Conservation (phyloP, 2,113 vertebrate species). For the Chaenocephalus aceratus region DNA sequence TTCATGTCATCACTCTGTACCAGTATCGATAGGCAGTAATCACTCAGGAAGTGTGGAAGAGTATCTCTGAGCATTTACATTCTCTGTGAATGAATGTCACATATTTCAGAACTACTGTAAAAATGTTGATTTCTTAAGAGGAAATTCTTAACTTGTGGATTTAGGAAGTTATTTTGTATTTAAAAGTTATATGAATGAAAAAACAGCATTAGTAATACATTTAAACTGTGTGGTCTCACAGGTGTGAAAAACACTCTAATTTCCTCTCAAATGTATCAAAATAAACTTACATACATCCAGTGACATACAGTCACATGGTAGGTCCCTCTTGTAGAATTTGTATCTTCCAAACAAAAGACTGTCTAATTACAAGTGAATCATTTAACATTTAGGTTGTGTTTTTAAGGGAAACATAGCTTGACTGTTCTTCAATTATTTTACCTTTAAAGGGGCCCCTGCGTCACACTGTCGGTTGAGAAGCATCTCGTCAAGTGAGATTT, state of each 20-base stretch:
- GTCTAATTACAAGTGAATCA: too few relatives aligned
- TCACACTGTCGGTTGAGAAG: background rate
- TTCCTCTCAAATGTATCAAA: too few relatives aligned
- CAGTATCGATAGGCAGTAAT: constrained; percentile 18
- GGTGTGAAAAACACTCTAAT: background rate
- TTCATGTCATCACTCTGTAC: too few relatives aligned
- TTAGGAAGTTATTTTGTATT: background rate
- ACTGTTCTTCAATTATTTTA: background rate
- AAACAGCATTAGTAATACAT: background rate
- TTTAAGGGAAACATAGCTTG: background rate
- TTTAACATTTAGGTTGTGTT: background rate
- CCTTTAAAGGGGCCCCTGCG: background rate
- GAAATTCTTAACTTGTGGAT: background rate
- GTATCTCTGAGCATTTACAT: background rate
- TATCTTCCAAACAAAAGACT: background rate
- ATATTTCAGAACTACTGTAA: background rate
- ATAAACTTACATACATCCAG: background rate
- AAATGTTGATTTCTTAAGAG: background rate
- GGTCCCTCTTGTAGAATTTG: background rate
- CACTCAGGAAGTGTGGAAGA: background rate
- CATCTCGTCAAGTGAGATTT: constrained; percentile 47
- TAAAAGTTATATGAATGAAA: background rate
- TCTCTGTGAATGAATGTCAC: background rate
- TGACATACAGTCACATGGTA: too few relatives aligned
- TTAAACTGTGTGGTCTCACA: background rate